A percentile compares a stretch with the other conserved stretches of the same genome.
Evolutionary conservation across 30 jellyfish, hydroid and myxozoan species (phyloP).

Genomic region (Chrysaora quinquecirrha): DNA sequence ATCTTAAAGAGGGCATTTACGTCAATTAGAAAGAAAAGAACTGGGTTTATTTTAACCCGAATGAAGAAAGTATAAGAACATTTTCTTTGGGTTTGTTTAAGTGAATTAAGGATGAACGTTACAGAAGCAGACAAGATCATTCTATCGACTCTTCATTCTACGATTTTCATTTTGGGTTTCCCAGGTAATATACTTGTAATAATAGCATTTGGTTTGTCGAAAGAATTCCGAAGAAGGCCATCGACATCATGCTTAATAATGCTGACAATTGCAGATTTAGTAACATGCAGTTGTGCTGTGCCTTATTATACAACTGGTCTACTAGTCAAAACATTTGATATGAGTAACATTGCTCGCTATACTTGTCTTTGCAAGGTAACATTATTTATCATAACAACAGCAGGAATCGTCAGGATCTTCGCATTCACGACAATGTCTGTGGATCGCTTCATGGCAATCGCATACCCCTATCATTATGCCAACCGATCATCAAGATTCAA

Average conservation of each 20-base stretch:
- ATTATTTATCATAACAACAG: slow-evolving; percentile 31
- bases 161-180: slow-evolving; percentile 49
- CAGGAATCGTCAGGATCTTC: slow-evolving; percentile 54
- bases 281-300: slow-evolving; percentile 54
- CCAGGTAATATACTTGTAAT: slow-evolving; percentile 66
- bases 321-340: slow-evolving; percentile 22
- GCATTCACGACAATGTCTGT: slow-evolving; percentile 60
- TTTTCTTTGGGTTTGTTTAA: too few relatives aligned
- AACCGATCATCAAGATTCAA: slow-evolving; percentile 23
- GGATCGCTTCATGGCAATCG: slow-evolving; percentile 60
- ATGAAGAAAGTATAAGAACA: too few relatives aligned
- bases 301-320: slow-evolving; percentile 71
- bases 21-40: too few relatives aligned
- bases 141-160: slow-evolving; percentile 32
- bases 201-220: slow-evolving; percentile 49
- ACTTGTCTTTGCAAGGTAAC: slow-evolving; percentile 38
- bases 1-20: too few relatives aligned
- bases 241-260: slow-evolving; percentile 59
- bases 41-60: too few relatives aligned
- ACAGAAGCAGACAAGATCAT: slow-evolving; percentile 30
- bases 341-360: slow-evolving; percentile 13
- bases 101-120: slow-evolving; percentile 10
- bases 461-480: slow-evolving; percentile 46
- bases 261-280: slow-evolving; percentile 67
- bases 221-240: slow-evolving; percentile 51